phyloP scores from a whole-genome alignment of 2,888 invertebrate species.

The Pomacea canaliculata region DNA sequence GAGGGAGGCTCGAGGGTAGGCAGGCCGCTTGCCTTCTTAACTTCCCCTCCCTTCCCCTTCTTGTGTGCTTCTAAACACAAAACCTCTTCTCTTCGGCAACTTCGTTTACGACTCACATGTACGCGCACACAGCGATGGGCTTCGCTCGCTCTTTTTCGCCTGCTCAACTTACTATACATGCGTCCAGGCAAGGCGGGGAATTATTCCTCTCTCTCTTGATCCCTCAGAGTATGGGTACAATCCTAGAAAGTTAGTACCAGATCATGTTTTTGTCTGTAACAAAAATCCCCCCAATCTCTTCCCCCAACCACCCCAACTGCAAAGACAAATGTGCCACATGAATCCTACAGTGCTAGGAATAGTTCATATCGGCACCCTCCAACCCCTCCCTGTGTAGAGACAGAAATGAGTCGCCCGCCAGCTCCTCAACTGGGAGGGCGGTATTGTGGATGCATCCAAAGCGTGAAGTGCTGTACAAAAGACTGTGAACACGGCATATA shows the following conservation, averaged over 20 bases:
- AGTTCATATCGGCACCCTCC: slow-evolving; percentile 9
- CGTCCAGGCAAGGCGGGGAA: neutral
- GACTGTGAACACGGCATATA: too few species aligned
- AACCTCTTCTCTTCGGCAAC: slow-evolving; percentile 7
- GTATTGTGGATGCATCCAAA: slow-evolving; percentile 18
- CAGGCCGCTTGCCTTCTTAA: neutral
- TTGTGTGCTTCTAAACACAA: neutral
- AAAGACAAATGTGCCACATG: slow-evolving; percentile 21
- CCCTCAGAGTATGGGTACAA: too few species aligned
- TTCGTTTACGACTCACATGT: slow-evolving; percentile 3
- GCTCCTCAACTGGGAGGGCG: neutral
- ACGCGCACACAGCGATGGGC: neutral
- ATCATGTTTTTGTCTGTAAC: too few species aligned
- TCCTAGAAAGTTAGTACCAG: too few species aligned
- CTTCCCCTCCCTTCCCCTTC: neutral
- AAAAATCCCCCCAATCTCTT: too few species aligned
- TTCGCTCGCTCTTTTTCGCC: neutral
- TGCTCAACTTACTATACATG: neutral
- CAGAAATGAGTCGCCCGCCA: neutral
- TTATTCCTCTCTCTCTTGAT: too few species aligned
- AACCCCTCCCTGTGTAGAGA: neutral
- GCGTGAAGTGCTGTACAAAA: slow-evolving; percentile 9
- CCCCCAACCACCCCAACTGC: too few species aligned
- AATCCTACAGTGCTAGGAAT: slow-evolving; percentile 5
- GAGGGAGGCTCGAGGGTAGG: neutral